phyloP scores from a whole-genome alignment of 2,888 invertebrate genomes.

The Rhodophaea formosa region DNA sequence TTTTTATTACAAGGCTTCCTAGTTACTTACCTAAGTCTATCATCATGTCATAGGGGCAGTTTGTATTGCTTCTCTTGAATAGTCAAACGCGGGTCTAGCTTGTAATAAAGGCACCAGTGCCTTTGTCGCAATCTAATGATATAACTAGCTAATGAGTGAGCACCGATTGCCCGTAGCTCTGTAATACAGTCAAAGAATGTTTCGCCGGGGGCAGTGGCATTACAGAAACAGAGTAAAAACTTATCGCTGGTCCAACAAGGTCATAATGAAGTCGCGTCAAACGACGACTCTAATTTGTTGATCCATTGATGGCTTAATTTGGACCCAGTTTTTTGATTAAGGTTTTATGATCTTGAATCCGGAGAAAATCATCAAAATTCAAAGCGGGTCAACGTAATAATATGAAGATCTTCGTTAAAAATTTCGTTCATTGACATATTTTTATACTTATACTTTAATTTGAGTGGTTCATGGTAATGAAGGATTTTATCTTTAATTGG shows the following conservation, averaged over 20 bases:
- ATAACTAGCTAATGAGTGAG: slow-evolving; percentile 45
- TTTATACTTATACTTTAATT: background rate
- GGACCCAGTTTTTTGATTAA: slow-evolving; percentile 30
- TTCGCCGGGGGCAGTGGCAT: slow-evolving; percentile 49
- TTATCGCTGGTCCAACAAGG: slow-evolving; percentile 39
- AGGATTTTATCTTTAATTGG: background rate
- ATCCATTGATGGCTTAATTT: slow-evolving; percentile 46
- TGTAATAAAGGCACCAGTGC: slow-evolving; percentile 44
- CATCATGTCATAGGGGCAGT: slow-evolving; percentile 35
- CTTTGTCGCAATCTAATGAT: slow-evolving; percentile 42
- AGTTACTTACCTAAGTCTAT: slow-evolving; percentile 9
- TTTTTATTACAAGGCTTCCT: slow-evolving; percentile 19
- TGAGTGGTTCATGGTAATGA: background rate
- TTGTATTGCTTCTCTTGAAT: slow-evolving; percentile 17
- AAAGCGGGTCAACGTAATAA: slow-evolving; percentile 6
- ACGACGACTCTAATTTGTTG: slow-evolving; percentile 40
- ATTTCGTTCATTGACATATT: slow-evolving; percentile 1
- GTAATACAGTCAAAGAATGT: slow-evolving; percentile 43
- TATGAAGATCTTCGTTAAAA: slow-evolving; percentile 24
- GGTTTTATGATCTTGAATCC: slow-evolving; percentile 40
- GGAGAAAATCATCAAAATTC: slow-evolving; percentile 28
- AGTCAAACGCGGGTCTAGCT: slow-evolving; percentile 33
- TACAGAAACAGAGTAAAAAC: slow-evolving; percentile 46
- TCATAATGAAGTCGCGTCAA: slow-evolving; percentile 31
- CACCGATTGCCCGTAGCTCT: slow-evolving; percentile 39